phyloP scores from a whole-genome alignment of 2,113 vertebrate species.

The Istiophorus platypterus region DNA sequence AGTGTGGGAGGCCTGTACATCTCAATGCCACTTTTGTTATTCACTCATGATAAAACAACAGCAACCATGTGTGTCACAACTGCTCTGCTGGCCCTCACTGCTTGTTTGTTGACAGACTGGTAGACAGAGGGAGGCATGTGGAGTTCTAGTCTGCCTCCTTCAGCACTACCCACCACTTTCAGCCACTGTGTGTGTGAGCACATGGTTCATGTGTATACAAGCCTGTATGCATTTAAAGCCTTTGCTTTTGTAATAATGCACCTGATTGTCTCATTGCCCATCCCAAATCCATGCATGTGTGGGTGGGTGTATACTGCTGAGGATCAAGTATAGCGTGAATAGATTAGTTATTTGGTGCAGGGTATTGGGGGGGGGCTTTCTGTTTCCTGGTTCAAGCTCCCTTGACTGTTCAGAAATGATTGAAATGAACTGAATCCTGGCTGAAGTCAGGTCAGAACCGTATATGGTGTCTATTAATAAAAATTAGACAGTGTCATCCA shows the following conservation, averaged over 20 bases:
- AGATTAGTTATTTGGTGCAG: slow-evolving; percentile 64
- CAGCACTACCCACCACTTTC: slow-evolving; percentile 23
- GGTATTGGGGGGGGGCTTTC: neutral
- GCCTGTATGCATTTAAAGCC: neutral
- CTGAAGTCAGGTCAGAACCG: neutral
- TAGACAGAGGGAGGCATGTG: slow-evolving; percentile 41
- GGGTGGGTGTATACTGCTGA: slow-evolving; percentile 66
- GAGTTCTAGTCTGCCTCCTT: slow-evolving; percentile 3
- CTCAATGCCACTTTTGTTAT: slow-evolving; percentile 55
- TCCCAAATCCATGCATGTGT: neutral
- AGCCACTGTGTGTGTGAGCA: neutral
- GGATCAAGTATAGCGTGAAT: slow-evolving; percentile 83
- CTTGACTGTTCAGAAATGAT: neutral
- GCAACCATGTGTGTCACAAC: slow-evolving; percentile 41
- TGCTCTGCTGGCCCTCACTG: slow-evolving; percentile 33
- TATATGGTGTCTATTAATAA: neutral
- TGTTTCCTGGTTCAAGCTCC: neutral
- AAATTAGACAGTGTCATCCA: neutral
- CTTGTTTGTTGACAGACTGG: slow-evolving; percentile 57
- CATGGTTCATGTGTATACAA: slow-evolving; percentile 8
- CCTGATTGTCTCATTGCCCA: neutral
- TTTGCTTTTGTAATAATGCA: slow-evolving; percentile 4
- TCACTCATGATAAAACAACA: slow-evolving; percentile 48
- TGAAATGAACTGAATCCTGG: neutral
- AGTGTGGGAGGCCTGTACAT: slow-evolving; percentile 50